phyloP scores from a whole-genome alignment of 1,140 invertebrate genomes.

The Phocides pigmalion region DNA sequence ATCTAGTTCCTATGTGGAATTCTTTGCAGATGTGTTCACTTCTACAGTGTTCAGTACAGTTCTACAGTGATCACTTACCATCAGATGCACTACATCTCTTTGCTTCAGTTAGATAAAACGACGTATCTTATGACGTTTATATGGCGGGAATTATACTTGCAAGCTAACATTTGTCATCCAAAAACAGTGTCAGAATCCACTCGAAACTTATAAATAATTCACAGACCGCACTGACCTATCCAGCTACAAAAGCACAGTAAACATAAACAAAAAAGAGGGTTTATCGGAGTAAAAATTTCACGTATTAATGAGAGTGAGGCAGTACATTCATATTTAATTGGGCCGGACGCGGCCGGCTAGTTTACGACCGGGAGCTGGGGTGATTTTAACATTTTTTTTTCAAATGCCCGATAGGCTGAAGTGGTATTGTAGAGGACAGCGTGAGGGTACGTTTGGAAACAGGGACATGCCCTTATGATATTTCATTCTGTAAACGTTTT shows the following conservation, averaged over 20 bases:
- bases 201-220: slow-evolving; percentile 43
- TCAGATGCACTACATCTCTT: too few species aligned
- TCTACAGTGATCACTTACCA: too few species aligned
- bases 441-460: slow-evolving; percentile 38
- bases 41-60: too few species aligned
- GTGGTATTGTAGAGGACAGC: slow-evolving; percentile 78
- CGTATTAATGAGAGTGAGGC: slow-evolving; percentile 70
- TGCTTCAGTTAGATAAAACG: too few species aligned
- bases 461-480: slow-evolving; percentile 42
- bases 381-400: slow-evolving; percentile 77
- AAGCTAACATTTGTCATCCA: neutral
- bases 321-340: slow-evolving; percentile 79
- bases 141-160: too few species aligned
- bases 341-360: slow-evolving; percentile 57
- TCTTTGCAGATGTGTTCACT: too few species aligned
- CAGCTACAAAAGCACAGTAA: slow-evolving; percentile 55
- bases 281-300: slow-evolving; percentile 59
- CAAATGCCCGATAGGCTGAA: slow-evolving; percentile 73
- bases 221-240: slow-evolving; percentile 43
- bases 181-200: slow-evolving; percentile 26
- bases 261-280: slow-evolving; percentile 55
- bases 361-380: slow-evolving; percentile 66
- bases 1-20: too few species aligned
- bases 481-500: neutral
- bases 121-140: too few species aligned